Base-by-base conservation (phyloP, 2,888 invertebrate species). In the Drosophila lacicola region DNA sequence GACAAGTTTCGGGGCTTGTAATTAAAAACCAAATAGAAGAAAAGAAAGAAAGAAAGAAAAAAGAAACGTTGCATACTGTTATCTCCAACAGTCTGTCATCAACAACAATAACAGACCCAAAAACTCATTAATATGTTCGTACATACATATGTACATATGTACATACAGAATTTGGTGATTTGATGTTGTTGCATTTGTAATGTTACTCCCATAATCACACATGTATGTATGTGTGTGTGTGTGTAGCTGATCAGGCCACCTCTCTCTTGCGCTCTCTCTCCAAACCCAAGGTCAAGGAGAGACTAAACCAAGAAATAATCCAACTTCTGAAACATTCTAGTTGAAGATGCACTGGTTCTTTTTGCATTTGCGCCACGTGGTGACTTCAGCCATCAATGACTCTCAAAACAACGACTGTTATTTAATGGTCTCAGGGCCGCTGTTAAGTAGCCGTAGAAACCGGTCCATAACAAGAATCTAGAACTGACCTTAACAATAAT, bases 401-500 rank as follows among this genome's bases (percentile, higher is more conserved):
- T 62, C 14, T 65, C 25, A 65, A 70, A 78, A 72, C 37, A 29
- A 37, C 8, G 25, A 4, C 42, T 19, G 19, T 44, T 39, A n/a
- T 41, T 53, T 4, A 13, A 36, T n/a, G 21, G 39, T 39, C 17
- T 58, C 64, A 70, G 56, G 56, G 64, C 17, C 67, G 14, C 33
- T 37, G 45, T 46, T 45, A n/a, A 49, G 34, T 50, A 63, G 45
- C 53, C 46, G 50, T 55, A 36, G 21, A 58, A 74, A 74, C 74
- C 70, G 62, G 74, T 74, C 54, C 49, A 55, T 36, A 61, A 58
- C 58, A 53, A 70, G 62, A 74, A 74, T 75, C 47, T 47, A 74
- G 75, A 74, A 74, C 70, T 70, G 75, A 70, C 70, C 75, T 74
- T 74, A 74, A 51, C 51, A 74, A 57, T 57, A 64, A 51, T 36